Evolutionary conservation across 2,113 vertebrate species (phyloP), one percentile per base, ranked within the genome.

Genomic region (Argyrosomus japonicus): DNA sequence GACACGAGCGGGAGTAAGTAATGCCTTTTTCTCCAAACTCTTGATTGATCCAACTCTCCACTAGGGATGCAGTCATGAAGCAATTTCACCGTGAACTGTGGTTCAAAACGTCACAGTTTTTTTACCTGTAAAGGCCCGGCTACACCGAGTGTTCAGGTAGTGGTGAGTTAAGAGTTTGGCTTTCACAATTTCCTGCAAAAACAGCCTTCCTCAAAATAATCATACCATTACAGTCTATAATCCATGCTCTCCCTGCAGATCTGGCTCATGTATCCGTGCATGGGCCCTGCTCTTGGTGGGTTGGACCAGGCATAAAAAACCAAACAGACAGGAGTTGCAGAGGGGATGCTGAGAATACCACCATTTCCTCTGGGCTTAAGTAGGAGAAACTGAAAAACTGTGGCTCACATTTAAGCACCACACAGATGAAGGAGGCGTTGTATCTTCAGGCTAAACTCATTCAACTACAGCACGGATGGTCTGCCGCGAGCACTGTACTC

Each of bases 381-480:
- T 5, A 19, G 14, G 18, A 61, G 21, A 63, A 69, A 77, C 56
- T 21, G 40, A 72, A 25, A 36, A 47, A 48, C 43, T 51, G 45
- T 58, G 64, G 11, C 25, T 82, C 64, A 71, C 43, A 63, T 69
- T 67, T 32, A 77, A 47, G 50, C 18, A 13, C 48, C 60, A 25
- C 19, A 60, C 11, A 53, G 45, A 68, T 60, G 17, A 57, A 45
- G 32, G 9, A 40, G 27, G 27, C 13, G 21, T 47, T 57, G 32
- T 57, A 29, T 75, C 68, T 80, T 23, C 15, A 48, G 71, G 75
- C 75, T 74, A 15, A 50, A 79, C 23, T 75, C 74, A 56, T 47
- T 75, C 13, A 72, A 12, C 74, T 79, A 47, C 76, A 75, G 73
- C 19, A 11, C 2, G 7, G 51, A 57, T 76, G 74, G 29, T 76